A percentile compares a stretch with the other conserved stretches of the same genome.
Evolutionary conservation across 2,113 vertebrate species (phyloP).

Genomic region (Leucopternis melanops): DNA sequence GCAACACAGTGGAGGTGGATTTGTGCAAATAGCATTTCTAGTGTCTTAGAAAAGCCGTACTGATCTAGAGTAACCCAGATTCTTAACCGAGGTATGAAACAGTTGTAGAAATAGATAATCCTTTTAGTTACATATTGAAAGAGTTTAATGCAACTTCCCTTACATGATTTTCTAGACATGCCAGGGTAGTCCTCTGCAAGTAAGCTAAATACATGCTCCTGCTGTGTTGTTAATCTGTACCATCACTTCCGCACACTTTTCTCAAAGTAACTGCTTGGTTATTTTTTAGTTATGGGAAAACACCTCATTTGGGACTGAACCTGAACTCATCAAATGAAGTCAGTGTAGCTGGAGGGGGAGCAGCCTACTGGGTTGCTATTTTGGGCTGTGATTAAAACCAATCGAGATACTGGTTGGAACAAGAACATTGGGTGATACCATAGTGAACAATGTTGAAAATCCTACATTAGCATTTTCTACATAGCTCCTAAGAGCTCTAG

Average conservation of each 20-base stretch:
- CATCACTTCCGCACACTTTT: neutral
- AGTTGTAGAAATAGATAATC: neutral
- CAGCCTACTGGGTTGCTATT: neutral
- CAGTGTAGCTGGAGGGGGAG: neutral
- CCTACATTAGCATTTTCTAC: neutral
- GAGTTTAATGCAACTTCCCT: neutral
- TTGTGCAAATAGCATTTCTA: neutral
- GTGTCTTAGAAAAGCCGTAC: neutral
- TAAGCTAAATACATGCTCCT: neutral
- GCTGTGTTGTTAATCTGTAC: neutral
- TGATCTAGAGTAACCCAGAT: neutral
- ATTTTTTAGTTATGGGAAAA: neutral
- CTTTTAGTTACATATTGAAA: neutral
- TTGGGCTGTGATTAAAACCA: neutral
- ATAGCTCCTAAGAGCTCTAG: neutral
- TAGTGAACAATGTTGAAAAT: neutral
- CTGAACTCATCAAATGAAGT: neutral
- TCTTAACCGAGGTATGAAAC: neutral
- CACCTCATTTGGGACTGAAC: neutral
- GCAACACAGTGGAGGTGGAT: neutral
- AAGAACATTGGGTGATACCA: neutral
- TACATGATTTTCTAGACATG: neutral
- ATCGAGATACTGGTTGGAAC: accelerated
- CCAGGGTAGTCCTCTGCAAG: neutral
- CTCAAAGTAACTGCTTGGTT: neutral